phyloP scores from a whole-genome alignment of 2,797 vertebrate species.

The Phalanger gymnotis region DNA sequence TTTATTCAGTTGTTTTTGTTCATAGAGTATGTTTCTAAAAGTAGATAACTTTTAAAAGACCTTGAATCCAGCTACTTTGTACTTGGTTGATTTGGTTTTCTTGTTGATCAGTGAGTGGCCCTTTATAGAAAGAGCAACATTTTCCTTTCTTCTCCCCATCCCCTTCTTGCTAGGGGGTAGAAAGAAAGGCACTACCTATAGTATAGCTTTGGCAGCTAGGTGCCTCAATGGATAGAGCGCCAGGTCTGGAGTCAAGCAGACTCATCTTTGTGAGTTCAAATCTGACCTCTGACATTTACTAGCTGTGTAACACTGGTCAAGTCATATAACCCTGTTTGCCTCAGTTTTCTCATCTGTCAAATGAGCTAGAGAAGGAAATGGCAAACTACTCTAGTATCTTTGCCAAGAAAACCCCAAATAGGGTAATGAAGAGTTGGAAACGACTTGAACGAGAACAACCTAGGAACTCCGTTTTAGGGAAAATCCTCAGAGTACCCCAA shows the following conservation, averaged over 20 bases:
- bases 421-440: neutral
- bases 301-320: neutral
- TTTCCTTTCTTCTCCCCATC: neutral
- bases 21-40: neutral
- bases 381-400: neutral
- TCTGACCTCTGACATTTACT: neutral
- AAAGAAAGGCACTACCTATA: neutral
- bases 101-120: neutral
- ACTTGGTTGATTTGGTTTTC: conserved; percentile 14
- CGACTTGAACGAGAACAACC: neutral
- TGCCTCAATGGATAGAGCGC: neutral
- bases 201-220: neutral
- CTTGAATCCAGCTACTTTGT: conserved; percentile 11
- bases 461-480: neutral
- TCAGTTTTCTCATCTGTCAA: neutral
- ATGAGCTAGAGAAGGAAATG: neutral
- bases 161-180: neutral
- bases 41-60: neutral
- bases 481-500: neutral
- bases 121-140: neutral
- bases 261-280: neutral
- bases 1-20: neutral
- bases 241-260: neutral
- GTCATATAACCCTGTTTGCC: neutral
- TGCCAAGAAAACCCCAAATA: neutral